Conservation (phyloP, 2,113 vertebrate genomes). For the Phyllostomus hastatus region DNA sequence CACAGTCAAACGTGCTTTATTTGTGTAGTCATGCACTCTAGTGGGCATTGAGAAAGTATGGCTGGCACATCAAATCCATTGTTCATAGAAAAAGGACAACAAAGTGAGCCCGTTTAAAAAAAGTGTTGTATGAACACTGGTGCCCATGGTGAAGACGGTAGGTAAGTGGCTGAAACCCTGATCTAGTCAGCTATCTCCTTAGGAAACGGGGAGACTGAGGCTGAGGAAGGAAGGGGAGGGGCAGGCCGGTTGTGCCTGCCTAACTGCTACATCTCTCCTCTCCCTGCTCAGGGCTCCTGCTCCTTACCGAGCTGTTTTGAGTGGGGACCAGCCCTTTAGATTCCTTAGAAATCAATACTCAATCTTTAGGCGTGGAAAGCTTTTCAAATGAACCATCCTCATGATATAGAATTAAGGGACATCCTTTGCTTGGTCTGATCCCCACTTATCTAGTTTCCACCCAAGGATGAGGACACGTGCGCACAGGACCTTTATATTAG, state of each 20-base stretch:
- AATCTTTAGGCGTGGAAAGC: background rate
- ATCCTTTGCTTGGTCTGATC: background rate
- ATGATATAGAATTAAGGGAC: background rate
- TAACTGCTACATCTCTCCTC: background rate
- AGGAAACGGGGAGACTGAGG: background rate
- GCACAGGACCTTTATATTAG: background rate
- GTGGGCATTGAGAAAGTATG: background rate
- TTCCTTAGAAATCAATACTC: background rate
- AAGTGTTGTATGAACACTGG: background rate
- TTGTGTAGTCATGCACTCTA: background rate
- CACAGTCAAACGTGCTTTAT: background rate
- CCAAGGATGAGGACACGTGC: background rate
- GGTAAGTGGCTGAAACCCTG: background rate
- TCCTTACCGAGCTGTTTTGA: background rate
- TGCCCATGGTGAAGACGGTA: background rate
- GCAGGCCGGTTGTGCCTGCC: fast-evolving
- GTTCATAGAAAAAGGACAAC: slow-evolving; percentile 37
- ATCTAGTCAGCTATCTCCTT: background rate
- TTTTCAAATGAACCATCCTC: background rate
- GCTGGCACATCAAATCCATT: slow-evolving; percentile 5
- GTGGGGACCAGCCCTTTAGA: background rate
- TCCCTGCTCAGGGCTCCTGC: background rate
- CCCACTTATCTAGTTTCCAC: background rate
- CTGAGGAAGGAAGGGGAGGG: background rate
- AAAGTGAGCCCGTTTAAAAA: slow-evolving; percentile 19